Conservation (phyloP, 1,140 invertebrate genomes). For the Drosophila aff. region DNA sequence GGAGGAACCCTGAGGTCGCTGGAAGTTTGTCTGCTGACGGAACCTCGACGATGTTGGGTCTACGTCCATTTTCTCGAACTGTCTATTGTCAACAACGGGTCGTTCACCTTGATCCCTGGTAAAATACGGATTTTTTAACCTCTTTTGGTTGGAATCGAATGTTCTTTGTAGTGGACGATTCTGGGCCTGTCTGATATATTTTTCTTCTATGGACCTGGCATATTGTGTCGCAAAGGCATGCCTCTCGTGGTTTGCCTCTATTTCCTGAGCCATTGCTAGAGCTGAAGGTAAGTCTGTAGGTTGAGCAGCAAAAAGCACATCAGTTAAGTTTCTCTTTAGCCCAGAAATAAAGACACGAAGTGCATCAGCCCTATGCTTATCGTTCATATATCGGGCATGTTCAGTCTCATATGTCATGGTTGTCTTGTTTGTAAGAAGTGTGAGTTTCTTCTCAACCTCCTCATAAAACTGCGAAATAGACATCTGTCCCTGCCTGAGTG, state of each 20-base stretch:
- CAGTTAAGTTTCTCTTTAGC: constrained; percentile 8
- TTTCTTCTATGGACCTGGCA: background rate
- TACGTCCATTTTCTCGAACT: background rate
- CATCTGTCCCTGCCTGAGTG: background rate
- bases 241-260: constrained; percentile 14
- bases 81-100: constrained; percentile 4
- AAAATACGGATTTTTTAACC: constrained; percentile 1
- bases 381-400: constrained; percentile 1
- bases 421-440: constrained; percentile 38
- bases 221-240: background rate
- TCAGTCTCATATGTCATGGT: constrained; percentile 25
- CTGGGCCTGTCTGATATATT: background rate
- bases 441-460: constrained; percentile 44
- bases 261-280: background rate
- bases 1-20: too few species aligned
- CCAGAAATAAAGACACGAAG: constrained; percentile 2
- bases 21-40: too few species aligned
- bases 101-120: background rate
- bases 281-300: background rate
- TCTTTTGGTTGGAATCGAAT: background rate
- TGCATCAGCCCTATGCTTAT: constrained; percentile 7
- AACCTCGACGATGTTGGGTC: too few species aligned
- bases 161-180: constrained; percentile 1
- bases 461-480: constrained; percentile 46
- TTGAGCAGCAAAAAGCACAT: too few species aligned